phyloP scores from a whole-genome alignment of 2,888 invertebrate genomes.

The Rhabditophanes sp. region DNA sequence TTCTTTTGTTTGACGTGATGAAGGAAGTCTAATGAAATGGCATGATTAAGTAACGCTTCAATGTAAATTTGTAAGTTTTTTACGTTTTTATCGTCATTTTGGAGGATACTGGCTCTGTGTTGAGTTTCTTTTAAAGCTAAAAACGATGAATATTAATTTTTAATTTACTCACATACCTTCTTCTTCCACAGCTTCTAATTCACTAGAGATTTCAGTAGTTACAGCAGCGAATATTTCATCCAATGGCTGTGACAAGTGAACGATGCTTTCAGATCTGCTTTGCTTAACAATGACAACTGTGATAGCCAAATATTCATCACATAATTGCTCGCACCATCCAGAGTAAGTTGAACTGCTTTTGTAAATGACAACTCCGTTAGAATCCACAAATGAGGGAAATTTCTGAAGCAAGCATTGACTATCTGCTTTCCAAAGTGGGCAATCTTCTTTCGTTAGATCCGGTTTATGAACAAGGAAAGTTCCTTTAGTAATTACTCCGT shows the following conservation, averaged over 20 bases:
- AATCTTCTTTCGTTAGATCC: slow-evolving; percentile 29
- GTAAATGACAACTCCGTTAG: slow-evolving; percentile 11
- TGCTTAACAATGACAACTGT: slow-evolving; percentile 13
- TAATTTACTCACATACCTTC: not conserved
- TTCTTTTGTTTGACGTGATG: slow-evolving; percentile 12
- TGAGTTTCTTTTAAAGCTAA: not conserved
- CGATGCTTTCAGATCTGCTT: slow-evolving; percentile 20
- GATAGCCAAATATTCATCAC: slow-evolving; percentile 26
- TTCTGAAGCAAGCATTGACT: slow-evolving; percentile 43
- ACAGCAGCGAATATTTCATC: slow-evolving; percentile 28
- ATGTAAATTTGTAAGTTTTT: slow-evolving; percentile 8
- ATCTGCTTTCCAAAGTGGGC: slow-evolving; percentile 41
- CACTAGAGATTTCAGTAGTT: slow-evolving; percentile 4
- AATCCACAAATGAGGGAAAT: slow-evolving; percentile 19
- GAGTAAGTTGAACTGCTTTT: slow-evolving; percentile 34
- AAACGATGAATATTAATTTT: not conserved
- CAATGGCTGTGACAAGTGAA: slow-evolving; percentile 23
- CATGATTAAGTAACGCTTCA: slow-evolving; percentile 12
- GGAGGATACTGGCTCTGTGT: no score
- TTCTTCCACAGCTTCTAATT: no score
- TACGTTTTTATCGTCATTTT: slow-evolving; percentile 3
- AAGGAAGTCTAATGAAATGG: slow-evolving; percentile 10
- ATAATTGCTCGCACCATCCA: slow-evolving; percentile 41
- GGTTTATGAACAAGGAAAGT: slow-evolving; percentile 37
- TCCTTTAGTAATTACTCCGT: no score